These are phyloP conservation scores for Daboia siamensis DNA, from an alignment of 2,113 vertebrate species.

Conservation along the genomic window DNA sequence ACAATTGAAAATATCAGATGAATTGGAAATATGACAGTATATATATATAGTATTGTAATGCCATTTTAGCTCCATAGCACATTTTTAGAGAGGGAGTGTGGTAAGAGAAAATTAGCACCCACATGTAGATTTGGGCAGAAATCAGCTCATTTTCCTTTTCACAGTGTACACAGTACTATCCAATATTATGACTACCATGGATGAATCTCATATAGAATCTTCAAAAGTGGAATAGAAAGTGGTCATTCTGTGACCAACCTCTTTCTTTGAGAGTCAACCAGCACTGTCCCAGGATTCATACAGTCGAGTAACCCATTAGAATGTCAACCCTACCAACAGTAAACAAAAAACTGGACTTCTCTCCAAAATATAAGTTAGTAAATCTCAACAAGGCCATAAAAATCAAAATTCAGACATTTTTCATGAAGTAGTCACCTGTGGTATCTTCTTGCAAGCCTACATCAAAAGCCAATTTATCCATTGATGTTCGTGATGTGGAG, in stretches of 20 bases:
- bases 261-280: background rate
- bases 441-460: conserved; percentile 93
- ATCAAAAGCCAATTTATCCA: conserved; percentile 95
- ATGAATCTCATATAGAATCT: background rate
- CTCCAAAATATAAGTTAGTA: background rate
- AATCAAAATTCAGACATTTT: background rate
- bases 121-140: background rate
- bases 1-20: background rate
- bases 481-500: conserved; percentile 91
- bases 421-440: conserved; percentile 73
- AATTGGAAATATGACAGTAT: background rate
- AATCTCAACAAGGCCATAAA: background rate
- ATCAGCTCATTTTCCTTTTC: background rate
- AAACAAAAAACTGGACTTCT: background rate
- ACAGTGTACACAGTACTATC: background rate
- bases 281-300: background rate
- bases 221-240: background rate
- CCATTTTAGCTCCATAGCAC: background rate
- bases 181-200: background rate
- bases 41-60: background rate
- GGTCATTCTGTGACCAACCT: background rate
- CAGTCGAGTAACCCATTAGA: background rate
- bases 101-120: background rate
- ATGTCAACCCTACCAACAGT: background rate
- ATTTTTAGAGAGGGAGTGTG: background rate